Evolutionary conservation across 2,888 invertebrate species (phyloP).

Genomic region (Atherix ibis): DNA sequence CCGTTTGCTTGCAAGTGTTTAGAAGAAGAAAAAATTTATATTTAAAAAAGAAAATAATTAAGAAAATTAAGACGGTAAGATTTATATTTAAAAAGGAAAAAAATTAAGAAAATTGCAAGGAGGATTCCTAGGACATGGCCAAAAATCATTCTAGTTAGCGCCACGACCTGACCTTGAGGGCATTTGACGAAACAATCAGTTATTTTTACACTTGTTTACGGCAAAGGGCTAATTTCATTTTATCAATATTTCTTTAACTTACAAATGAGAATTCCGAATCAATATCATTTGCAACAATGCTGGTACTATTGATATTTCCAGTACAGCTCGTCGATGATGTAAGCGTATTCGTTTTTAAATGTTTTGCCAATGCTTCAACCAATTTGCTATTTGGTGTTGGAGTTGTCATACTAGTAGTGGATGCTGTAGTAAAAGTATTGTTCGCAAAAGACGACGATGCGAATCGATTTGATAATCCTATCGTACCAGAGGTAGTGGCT

Average conservation of each 20-base stretch:
- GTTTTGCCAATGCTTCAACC: slow-evolving; percentile 29
- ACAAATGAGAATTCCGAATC: slow-evolving; percentile 21
- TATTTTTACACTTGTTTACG: too few relatives aligned
- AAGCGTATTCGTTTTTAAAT: slow-evolving; percentile 23
- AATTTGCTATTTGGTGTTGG: slow-evolving; percentile 18
- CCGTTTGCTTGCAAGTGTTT: too few relatives aligned
- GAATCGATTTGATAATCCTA: too few relatives aligned
- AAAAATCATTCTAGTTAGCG: too few relatives aligned
- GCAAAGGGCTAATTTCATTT: too few relatives aligned
- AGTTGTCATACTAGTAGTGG: too few relatives aligned
- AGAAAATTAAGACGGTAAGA: not conserved
- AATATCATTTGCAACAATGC: not conserved
- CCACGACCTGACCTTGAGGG: too few relatives aligned
- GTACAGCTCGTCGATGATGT: slow-evolving; percentile 14
- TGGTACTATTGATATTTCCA: not conserved
- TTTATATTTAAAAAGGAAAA: not conserved
- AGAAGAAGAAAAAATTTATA: too few relatives aligned
- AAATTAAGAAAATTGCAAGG: not conserved
- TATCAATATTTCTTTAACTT: slow-evolving; percentile 3
- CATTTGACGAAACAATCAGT: too few relatives aligned
- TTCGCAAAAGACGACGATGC: too few relatives aligned
- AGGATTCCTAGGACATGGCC: too few relatives aligned
- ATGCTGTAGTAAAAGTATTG: too few relatives aligned
- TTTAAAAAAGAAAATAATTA: not conserved
- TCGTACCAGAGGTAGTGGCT: slow-evolving; percentile 9